Evolutionary conservation across 2,113 vertebrate species (phyloP), one percentile per base, ranked within the genome.

Genomic region (Phyllostomus discolor): DNA sequence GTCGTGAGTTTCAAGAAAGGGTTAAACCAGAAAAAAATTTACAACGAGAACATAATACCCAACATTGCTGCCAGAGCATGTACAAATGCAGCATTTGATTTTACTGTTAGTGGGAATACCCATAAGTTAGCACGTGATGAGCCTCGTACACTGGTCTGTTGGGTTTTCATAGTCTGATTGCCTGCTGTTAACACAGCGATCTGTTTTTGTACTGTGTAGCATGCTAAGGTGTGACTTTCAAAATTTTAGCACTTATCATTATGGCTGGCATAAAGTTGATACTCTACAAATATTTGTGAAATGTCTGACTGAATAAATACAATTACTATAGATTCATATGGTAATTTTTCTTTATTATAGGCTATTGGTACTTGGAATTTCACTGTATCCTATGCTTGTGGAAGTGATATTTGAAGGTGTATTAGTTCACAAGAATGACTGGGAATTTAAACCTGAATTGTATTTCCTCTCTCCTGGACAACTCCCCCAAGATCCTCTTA

Each of bases 391-490:
- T 2, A 46, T 98, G 88, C 64, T 98, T 81, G 59, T 99, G 19
- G 35, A 98, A 7, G 95, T 98, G 0, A n/a, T 98, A 78, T 69
- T 96, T 70, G 96, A 93, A 4, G 70, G 96, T 31, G 75, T 97
- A 78, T 95, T 98, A 95, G 88, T 28, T 89, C 95, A 97, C 28
- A 91, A 86, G 31, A 97, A 50, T 0, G 92, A 98, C 0, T 98
- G 98, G 78, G 98, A 99, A 96, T 98, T 99, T 95, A 97, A 98
- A 1, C 98, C 99, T 5, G 97, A 97, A 43, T 92, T 98, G 0
- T 99, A 99, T 98, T 99, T 99, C 59, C 98, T 99, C 24, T 98
- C 96, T 20, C 97, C 91, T 20, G 98, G 98, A 94, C 98, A 98
- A 97, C 96, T 97, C 1, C 97, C 96, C 2, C 98, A 78, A 48